phyloP scores from a whole-genome alignment of 2,888 invertebrate genomes.

The Acronicta psi region DNA sequence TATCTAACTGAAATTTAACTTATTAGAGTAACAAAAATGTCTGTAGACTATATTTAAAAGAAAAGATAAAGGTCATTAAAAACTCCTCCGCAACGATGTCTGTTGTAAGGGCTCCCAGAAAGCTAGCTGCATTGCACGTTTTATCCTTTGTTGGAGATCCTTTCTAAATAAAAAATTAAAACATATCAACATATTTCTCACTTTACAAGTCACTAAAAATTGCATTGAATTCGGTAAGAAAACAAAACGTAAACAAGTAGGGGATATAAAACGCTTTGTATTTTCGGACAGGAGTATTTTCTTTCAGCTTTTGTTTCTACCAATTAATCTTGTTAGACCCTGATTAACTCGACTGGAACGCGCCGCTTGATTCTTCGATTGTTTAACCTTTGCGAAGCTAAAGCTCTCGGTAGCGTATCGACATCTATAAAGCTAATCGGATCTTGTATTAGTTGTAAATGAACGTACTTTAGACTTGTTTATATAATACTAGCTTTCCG shows the following conservation, averaged over 20 bases:
- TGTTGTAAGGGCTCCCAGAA: too few species aligned
- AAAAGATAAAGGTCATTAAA: too few species aligned
- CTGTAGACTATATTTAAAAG: too few species aligned
- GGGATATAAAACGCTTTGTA: background rate
- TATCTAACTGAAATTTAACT: too few species aligned
- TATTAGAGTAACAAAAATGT: too few species aligned
- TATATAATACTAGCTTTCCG: too few species aligned
- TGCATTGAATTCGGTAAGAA: background rate
- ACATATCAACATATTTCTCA: too few species aligned
- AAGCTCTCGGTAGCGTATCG: background rate
- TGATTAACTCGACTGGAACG: conserved; percentile 13
- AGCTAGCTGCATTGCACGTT: too few species aligned
- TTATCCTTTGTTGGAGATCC: too few species aligned
- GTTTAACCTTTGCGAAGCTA: background rate
- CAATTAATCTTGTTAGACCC: conserved; percentile 12
- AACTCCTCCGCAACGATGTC: too few species aligned
- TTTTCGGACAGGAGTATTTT: background rate
- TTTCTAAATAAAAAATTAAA: too few species aligned
- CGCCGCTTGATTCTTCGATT: background rate
- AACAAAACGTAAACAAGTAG: background rate
- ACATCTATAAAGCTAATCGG: background rate
- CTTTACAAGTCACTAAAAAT: background rate
- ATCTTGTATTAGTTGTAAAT: background rate
- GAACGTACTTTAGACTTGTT: background rate
- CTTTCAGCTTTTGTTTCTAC: background rate